Percentiles rank a stretch among this genome's conserved stretches.
Evolutionary conservation across 2,797 vertebrate species (phyloP).

Genomic region (Coluber constrictor): DNA sequence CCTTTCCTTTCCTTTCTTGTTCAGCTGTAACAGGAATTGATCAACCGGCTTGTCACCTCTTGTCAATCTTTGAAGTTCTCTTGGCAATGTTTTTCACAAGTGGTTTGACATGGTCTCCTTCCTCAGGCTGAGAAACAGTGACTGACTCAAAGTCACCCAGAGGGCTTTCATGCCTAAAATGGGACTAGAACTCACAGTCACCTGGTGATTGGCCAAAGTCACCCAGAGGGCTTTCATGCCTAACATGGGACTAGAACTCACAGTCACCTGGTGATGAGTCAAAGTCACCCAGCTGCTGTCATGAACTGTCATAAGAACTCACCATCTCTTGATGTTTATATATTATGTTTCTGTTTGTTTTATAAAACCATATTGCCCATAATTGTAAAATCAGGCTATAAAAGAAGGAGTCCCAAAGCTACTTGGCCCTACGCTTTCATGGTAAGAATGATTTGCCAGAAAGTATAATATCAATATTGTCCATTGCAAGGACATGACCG

Average conservation of each 20-base stretch:
- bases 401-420: not conserved
- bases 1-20: no score
- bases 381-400: not conserved
- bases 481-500: not conserved
- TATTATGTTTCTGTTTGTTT: not conserved
- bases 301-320: no score
- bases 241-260: not conserved
- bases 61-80: not conserved
- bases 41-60: not conserved
- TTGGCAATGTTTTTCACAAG: not conserved
- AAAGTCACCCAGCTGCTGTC: no score
- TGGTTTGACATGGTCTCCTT: not conserved
- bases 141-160: not conserved
- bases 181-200: not conserved
- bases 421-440: not conserved
- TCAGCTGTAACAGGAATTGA: not conserved
- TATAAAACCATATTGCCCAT: not conserved
- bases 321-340: not conserved
- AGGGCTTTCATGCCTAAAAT: no score
- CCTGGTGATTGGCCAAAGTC: no score
- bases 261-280: no score
- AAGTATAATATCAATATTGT: not conserved
- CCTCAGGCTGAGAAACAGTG: no score
- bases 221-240: no score
- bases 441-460: not conserved